Conservation (phyloP, 2,888 invertebrate species). For the Rotaria magnacalcarata region DNA sequence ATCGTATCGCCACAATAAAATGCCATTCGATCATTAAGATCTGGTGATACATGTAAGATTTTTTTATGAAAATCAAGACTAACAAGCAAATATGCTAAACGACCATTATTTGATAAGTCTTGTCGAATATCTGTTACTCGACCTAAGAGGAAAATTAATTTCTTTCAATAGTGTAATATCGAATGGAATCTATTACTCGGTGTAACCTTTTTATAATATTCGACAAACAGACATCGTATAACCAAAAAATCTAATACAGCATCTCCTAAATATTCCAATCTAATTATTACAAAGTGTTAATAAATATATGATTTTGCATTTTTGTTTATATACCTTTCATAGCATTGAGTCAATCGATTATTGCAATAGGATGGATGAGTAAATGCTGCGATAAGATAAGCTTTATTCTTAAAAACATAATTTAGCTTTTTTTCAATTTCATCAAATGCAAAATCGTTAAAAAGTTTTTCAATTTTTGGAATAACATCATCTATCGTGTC, state of each 20-base stretch:
- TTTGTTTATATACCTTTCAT: conserved; percentile 37
- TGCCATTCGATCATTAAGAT: background rate
- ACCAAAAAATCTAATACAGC: conserved; percentile 43
- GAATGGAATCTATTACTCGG: conserved; percentile 32
- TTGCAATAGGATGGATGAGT: conserved; percentile 41
- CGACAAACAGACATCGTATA: conserved; percentile 33
- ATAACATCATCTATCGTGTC: background rate
- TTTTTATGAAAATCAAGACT: conserved; percentile 39
- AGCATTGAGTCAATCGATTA: conserved; percentile 36
- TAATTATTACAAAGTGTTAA: background rate
- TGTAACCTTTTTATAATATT: conserved; percentile 37
- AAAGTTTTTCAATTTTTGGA: background rate
- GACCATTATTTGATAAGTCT: conserved; percentile 47
- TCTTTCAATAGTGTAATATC: background rate
- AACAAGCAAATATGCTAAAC: conserved; percentile 46
- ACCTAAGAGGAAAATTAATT: conserved; percentile 34
- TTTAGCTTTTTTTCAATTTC: conserved; percentile 69
- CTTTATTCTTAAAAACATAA: conserved; percentile 80
- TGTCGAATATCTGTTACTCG: conserved; percentile 47
- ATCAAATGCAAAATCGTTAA: background rate
- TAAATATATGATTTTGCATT: background rate
- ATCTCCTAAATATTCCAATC: conserved; percentile 45
- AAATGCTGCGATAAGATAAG: conserved; percentile 77
- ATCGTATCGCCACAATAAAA: background rate
- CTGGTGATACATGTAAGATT: background rate